Conservation (phyloP, 2,797 vertebrate genomes). For the Leptodactylus fallax region DNA sequence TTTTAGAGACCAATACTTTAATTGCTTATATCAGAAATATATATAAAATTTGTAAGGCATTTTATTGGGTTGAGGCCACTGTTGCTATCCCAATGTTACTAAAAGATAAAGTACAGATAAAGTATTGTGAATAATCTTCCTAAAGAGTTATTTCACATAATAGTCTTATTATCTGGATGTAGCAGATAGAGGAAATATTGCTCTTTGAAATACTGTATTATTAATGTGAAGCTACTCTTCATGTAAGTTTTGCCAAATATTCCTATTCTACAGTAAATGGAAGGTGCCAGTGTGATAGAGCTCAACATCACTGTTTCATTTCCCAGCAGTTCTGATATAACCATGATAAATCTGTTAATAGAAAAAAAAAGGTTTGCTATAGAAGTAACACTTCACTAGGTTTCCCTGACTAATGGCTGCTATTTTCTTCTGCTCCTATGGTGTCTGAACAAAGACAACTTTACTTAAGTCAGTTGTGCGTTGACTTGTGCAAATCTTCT, state of each 20-base stretch:
- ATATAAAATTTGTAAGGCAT: no score
- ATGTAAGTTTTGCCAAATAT: slow-evolving; percentile 34
- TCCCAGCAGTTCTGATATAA: slow-evolving; percentile 53
- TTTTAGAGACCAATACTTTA: no score
- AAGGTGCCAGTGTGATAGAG: slow-evolving; percentile 43
- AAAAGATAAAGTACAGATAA: background rate
- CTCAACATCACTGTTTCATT: slow-evolving; percentile 40
- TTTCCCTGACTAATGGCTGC: slow-evolving; percentile 60
- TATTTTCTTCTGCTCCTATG: slow-evolving; percentile 56
- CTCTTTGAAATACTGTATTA: slow-evolving; percentile 23
- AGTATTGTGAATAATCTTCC: background rate
- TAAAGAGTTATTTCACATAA: background rate
- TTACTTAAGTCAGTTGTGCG: slow-evolving; percentile 61
- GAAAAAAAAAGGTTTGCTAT: slow-evolving; percentile 54
- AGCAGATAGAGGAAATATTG: background rate
- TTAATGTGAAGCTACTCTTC: slow-evolving; percentile 2
- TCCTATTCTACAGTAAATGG: slow-evolving; percentile 33
- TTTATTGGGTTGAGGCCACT: no score
- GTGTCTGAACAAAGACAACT: slow-evolving; percentile 60
- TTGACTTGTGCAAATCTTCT: slow-evolving; percentile 51
- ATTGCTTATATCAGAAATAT: no score
- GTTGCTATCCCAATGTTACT: no score
- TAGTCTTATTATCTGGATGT: slow-evolving; percentile 9
- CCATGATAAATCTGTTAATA: slow-evolving; percentile 62
- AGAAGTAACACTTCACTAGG: slow-evolving; percentile 57